Evolutionary conservation across 2,888 invertebrate species (phyloP), one percentile per base, ranked within the genome.

Genomic region (Nemotelus pantherinus): DNA sequence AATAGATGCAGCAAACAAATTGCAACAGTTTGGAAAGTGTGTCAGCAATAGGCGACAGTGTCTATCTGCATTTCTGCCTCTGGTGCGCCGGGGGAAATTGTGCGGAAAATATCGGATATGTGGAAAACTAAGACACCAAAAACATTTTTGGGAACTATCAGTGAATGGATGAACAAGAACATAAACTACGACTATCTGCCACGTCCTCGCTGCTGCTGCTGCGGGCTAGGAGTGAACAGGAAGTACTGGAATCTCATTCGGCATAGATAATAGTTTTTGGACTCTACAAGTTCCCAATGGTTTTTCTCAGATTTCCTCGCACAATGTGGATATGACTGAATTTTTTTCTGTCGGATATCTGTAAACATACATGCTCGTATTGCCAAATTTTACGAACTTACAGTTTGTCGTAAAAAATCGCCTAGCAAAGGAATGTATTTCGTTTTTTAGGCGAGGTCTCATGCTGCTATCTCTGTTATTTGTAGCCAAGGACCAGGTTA

Each of bases 141-240:
- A 63, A 63, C 43, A 63, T 25, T 41, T 63, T 58, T 1, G 58
- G 50, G n/a, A n/a, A 58, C 58, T 58, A 58, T 58, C 58, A 65
- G 47, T n/a, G 47, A 3, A 10, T 9, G 6, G 47, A 47, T 45
- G 65, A 47, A 45, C 65, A 65, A 44, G 47, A 65, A 45, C 7
- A 65, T 47, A 45, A 47, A 45, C 3, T 9, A 9, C 50, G 50
- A 7, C 50, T 50, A 50, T 50, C 6, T 50, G 6, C 9, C 6
- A 9, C 9, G 50, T 50, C 50, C 9, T 50, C 9, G 6, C 9
- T 5, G 5, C 50, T 5, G 5, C 50, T 50, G 50, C 6, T 7
- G 50, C 6, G 50, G 9, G 50, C 50, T 50, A 45, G 41, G 43
- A 10, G 7, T 9, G 47, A 5, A 47, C 47, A 65, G 25, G n/a